phyloP scores from a whole-genome alignment of 2,113 vertebrate genomes.

The Eira barbara region DNA sequence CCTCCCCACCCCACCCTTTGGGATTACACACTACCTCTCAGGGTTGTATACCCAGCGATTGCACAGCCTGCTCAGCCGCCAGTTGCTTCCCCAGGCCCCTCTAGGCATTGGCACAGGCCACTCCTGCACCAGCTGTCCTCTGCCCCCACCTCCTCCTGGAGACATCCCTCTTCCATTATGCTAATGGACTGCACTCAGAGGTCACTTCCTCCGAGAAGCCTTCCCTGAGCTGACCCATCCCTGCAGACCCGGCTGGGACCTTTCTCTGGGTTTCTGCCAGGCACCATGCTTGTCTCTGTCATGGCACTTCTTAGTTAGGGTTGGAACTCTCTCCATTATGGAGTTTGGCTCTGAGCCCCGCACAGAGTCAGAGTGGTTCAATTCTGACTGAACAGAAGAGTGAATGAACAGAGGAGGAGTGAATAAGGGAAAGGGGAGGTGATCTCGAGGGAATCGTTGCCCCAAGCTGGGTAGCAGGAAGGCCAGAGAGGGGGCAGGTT shows the following conservation, averaged over 20 bases:
- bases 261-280: not conserved
- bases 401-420: not conserved
- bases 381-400: not conserved
- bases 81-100: not conserved
- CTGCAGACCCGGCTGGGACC: not conserved
- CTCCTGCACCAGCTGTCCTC: not conserved
- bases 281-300: not conserved
- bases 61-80: too few species aligned
- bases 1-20: fast-evolving
- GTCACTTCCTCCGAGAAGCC: not conserved
- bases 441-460: fast-evolving
- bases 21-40: not conserved
- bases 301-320: not conserved
- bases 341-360: not conserved
- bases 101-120: fast-evolving
- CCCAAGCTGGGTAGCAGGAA: not conserved
- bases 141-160: not conserved
- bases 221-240: not conserved
- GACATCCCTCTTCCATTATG: not conserved
- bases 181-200: not conserved
- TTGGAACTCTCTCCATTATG: not conserved
- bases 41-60: not conserved
- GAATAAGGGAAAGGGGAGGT: not conserved
- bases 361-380: not conserved
- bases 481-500: not conserved